Evolutionary conservation across 2,113 vertebrate species (phyloP), one percentile per base, ranked within the genome.

Genomic region (Carassius gibelio): DNA sequence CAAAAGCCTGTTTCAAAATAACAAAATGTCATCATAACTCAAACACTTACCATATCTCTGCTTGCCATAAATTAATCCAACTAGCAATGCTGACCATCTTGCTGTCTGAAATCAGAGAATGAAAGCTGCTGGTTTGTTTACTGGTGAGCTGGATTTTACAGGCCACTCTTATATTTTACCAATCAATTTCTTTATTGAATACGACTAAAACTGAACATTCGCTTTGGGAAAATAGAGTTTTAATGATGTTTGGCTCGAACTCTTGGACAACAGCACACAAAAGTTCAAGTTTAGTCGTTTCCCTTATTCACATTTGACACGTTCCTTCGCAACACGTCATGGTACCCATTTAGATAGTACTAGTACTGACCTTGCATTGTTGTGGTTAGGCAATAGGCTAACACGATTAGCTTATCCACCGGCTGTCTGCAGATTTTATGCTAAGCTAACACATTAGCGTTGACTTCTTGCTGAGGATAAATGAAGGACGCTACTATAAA

Each of bases 41-140:
- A 84, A 55, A 14, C 23, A 66, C 38, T 96, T 92, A 98, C 97
- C 96, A 89, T 96, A 96, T 92, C 97, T 93, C 91, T 94, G 96
- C 88, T 96, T 96, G 85, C 97, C 97, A 85, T 98, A 98, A 77
- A 95, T 86, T 57, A 97, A 48, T 10, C 97, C 96, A 42, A 97
- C 64, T 42, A 98, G 90, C 87, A 98, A 92, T 4, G 95, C 95
- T 8, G 97, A 99, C 93, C 97, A 99, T 17, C 97, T 94, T 89
- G 95, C 93, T 72, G 97, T 95, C 97, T 98, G 93, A 61, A 89
- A 92, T 21, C 64, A 81, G 34, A 84, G 42, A 68, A 17, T 30
- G 21, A 57, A 10, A n/a, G 4, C 59, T 23, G 0, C 57, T 48
- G 57, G 34, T 79, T 0, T 0, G 30, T 69, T 80, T 2, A 36